Evolutionary conservation across 2,888 invertebrate genomes (phyloP), one percentile per base, ranked within the genome.

Genomic region (Ischnus inquisitorius): DNA sequence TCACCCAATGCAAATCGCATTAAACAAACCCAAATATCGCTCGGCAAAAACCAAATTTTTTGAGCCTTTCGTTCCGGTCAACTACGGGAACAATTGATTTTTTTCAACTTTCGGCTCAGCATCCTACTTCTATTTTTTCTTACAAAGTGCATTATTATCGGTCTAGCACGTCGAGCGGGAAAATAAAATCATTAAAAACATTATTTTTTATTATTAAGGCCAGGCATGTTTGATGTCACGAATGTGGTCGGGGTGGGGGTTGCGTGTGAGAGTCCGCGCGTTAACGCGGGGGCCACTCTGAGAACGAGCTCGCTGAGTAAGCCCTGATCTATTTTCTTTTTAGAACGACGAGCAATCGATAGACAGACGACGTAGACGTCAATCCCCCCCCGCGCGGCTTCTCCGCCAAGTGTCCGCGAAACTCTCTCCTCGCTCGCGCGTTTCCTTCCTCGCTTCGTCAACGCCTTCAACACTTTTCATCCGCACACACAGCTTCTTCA

Each of bases 251-350:
- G 69, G 41, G 62, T 60, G 12, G 19, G 75, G 14, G 34, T 77
- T 71, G 79, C 54, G 54, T 54, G 54, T 69, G 75, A 60, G 83
- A 83, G 83, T 57, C 64, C 69, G 65, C 64, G 65, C 76, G 76
- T 79, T 43, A 78, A 82, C 65, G 67, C 51, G 82, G 72, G 82
- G 72, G 78, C 60, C 43, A 79, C 62, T 60, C 57, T 28, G 67
- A 60, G 71, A 79, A 77, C 67, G 25, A 51, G 65, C 54, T 65
- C 62, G 46, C 48, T 48, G 25, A 65, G 34, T 48, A 62, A 84
- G 82, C 86, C 86, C 84, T 87, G 88, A 89, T 89, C 88, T 87
- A 88, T 89, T 87, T 88, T 88, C 87, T 86, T 88, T 88, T 85
- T 86, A 85, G 83, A 86, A 80, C 85, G 83, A 78, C 65, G 82